These are phyloP conservation scores for Oreochromis tanganicae DNA, from an alignment of 2,113 vertebrate genomes.

Conservation along the genomic window DNA sequence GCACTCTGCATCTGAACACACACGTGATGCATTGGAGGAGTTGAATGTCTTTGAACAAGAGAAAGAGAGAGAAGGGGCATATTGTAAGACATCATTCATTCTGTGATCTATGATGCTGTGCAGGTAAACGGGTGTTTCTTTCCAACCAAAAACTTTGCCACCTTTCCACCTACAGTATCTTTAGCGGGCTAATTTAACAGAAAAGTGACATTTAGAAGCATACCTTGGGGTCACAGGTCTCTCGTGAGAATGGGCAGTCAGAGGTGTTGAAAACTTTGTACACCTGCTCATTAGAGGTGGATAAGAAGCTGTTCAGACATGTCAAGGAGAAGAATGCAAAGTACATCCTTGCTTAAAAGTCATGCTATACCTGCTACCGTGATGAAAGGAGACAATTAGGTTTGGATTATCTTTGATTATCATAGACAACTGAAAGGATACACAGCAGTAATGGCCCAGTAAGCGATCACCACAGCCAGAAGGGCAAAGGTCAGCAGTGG, in stretches of 20 bases:
- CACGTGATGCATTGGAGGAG: conserved; percentile 56
- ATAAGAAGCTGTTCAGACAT: conserved; percentile 78
- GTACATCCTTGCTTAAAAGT: neutral
- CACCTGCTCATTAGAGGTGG: conserved; percentile 86
- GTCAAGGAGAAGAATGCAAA: conserved; percentile 62
- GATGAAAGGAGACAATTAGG: neutral
- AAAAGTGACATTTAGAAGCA: neutral
- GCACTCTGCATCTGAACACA: conserved; percentile 81
- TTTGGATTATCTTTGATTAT: neutral
- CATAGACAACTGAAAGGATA: conserved; percentile 75
- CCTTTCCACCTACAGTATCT: neutral
- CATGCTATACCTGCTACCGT: neutral
- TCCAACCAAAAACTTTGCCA: rapidly evolving
- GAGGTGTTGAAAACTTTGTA: conserved; percentile 85
- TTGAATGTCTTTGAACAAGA: conserved; percentile 79
- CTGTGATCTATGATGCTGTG: neutral
- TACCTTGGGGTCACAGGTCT: conserved; percentile 83
- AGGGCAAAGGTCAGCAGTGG: conserved; percentile 88
- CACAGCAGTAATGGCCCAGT: conserved; percentile 93
- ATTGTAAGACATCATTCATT: neutral
- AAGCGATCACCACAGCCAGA: conserved; percentile 85
- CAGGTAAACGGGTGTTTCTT: neutral
- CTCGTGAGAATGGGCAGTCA: conserved; percentile 58
- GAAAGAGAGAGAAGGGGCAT: neutral
- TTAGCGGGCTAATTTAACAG: neutral